These are phyloP conservation scores for Lithophane socia DNA, from an alignment of 2,888 invertebrate genomes.

Conservation along the genomic window DNA sequence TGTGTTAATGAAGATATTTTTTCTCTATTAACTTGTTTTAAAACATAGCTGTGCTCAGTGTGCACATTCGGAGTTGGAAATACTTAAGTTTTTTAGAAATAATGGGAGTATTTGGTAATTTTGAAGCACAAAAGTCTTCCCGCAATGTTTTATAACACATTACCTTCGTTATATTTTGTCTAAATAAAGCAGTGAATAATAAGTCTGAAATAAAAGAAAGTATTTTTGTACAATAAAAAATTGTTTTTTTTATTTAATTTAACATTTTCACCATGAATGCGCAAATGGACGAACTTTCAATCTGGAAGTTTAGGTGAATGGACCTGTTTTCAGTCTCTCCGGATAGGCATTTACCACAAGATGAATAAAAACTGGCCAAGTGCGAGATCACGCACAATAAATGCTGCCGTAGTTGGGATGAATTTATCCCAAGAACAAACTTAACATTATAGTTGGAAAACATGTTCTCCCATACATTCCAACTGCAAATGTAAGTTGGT, in stretches of 20 bases:
- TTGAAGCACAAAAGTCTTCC: conserved; percentile 24
- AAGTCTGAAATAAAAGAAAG: conserved; percentile 28
- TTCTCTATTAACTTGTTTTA: background rate
- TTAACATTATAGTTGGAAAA: too few species aligned
- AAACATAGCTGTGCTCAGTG: background rate
- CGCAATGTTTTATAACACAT: conserved; percentile 6
- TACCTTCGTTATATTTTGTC: background rate
- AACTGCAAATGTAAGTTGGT: too few species aligned
- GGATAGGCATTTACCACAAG: too few species aligned
- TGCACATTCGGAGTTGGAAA: background rate
- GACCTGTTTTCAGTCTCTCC: too few species aligned
- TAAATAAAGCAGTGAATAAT: conserved; percentile 7
- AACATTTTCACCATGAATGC: background rate
- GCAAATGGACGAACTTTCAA: too few species aligned
- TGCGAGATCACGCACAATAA: too few species aligned
- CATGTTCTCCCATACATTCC: too few species aligned
- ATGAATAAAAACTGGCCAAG: too few species aligned
- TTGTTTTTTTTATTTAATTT: background rate
- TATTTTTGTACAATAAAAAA: conserved; percentile 24
- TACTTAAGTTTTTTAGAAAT: background rate
- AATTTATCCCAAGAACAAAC: too few species aligned
- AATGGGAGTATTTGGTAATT: background rate
- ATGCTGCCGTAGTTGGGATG: too few species aligned
- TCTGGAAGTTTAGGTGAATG: too few species aligned
- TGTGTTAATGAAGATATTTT: background rate